These are phyloP conservation scores for Centropristis striata DNA, from an alignment of 2,113 vertebrate genomes.

Conservation along the genomic window DNA sequence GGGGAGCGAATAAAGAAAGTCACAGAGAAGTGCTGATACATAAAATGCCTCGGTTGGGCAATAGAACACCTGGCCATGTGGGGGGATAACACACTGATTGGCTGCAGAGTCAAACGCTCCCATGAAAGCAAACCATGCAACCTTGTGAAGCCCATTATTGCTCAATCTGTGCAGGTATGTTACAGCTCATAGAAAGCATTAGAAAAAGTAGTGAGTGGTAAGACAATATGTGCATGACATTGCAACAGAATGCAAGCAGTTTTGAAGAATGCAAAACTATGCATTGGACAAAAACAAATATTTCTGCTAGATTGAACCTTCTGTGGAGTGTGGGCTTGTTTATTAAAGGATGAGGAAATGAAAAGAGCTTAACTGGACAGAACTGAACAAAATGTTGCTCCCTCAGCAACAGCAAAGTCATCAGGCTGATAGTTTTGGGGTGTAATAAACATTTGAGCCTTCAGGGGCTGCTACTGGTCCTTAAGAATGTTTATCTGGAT, in stretches of 20 bases:
- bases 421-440: background rate
- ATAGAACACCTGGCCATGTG: constrained; percentile 43
- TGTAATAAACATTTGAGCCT: constrained; percentile 14
- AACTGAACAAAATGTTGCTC: background rate
- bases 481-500: background rate
- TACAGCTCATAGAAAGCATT: constrained; percentile 17
- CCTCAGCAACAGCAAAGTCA: background rate
- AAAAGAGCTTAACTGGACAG: background rate
- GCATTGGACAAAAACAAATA: too few relatives aligned
- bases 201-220: background rate
- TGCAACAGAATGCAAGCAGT: background rate
- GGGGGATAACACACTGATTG: constrained; percentile 37
- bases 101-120: constrained; percentile 39
- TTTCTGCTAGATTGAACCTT: background rate
- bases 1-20: background rate
- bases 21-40: constrained; percentile 49
- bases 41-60: constrained; percentile 40
- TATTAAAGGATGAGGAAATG: background rate
- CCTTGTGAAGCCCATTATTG: constrained; percentile 26
- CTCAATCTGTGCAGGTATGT: background rate
- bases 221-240: background rate
- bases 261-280: background rate
- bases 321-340: background rate
- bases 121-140: constrained; percentile 44
- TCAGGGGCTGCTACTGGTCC: background rate